phyloP scores from a whole-genome alignment of 53 echinoderm and acorn worm genomes.

The Holothuria scabra region DNA sequence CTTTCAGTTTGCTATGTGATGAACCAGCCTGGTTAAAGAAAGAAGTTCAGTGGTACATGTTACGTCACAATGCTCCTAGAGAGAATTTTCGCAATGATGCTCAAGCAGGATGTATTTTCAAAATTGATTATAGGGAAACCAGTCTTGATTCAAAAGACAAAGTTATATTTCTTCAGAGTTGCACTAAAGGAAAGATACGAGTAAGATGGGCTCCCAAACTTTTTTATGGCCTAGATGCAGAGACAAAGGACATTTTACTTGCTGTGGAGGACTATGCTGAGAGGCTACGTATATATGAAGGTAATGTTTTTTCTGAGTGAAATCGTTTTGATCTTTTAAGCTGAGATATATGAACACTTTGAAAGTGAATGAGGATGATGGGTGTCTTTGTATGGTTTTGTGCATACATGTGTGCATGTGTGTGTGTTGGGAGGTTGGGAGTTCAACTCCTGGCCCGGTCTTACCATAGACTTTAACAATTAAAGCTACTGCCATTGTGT shows the following conservation, averaged over 20 bases:
- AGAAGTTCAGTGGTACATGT: constrained; percentile 3
- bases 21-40: not conserved
- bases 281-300: not conserved
- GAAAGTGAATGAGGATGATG: no score
- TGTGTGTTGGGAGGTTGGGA: no score
- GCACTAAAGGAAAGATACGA: not conserved
- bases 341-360: no score
- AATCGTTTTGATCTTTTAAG: no score
- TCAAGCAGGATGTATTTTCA: not conserved
- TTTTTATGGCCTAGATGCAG: constrained; percentile 4
- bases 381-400: no score
- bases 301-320: no score
- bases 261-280: not conserved
- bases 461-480: no score
- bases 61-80: not conserved
- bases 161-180: not conserved
- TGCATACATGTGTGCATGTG: no score
- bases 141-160: not conserved
- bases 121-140: not conserved
- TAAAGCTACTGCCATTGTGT: no score
- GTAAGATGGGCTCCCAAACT: not conserved
- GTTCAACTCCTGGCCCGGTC: no score
- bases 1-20: no score
- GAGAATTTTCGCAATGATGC: not conserved
- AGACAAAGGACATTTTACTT: not conserved